Percentiles rank a stretch among this genome's conserved stretches.
Conservation (phyloP, 1,140 invertebrate species). For the Caenorhabditis briggsae region DNA sequence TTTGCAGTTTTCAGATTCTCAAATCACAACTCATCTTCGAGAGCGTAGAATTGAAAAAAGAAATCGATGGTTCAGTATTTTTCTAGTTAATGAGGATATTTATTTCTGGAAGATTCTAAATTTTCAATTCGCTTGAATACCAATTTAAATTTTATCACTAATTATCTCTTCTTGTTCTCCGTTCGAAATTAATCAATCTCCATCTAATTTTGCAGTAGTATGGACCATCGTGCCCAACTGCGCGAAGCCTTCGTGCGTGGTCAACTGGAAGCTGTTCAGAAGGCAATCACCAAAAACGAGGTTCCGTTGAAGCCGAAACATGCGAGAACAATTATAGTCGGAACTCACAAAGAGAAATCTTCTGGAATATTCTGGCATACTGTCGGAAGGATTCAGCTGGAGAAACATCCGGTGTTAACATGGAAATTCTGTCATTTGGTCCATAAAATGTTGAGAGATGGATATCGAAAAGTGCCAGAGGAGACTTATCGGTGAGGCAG, state of each 20-base stretch:
- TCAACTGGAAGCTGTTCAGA: slow-evolving; percentile 75
- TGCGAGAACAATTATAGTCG: slow-evolving; percentile 74
- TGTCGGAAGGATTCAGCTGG: slow-evolving; percentile 73
- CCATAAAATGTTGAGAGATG: slow-evolving; percentile 94
- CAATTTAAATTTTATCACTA: background rate
- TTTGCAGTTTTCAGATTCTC: no score
- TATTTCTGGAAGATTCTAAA: no score
- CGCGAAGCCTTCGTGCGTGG: slow-evolving; percentile 27
- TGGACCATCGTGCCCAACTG: slow-evolving; percentile 33
- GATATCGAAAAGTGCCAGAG: slow-evolving; percentile 85
- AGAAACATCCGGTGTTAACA: slow-evolving; percentile 85
- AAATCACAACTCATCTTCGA: no score
- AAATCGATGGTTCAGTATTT: no score
- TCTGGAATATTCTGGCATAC: slow-evolving; percentile 75
- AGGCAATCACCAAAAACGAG: slow-evolving; percentile 75
- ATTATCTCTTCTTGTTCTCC: background rate
- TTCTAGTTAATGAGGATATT: no score
- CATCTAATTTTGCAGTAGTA: background rate
- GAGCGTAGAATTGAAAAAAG: no score
- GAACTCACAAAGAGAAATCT: slow-evolving; percentile 75
- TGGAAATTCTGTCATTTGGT: slow-evolving; percentile 99
- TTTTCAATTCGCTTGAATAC: background rate
- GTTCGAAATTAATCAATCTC: background rate
- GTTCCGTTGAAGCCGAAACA: slow-evolving; percentile 78
- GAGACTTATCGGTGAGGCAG: slow-evolving; percentile 59